Conservation (phyloP, 1,140 invertebrate genomes). For the Asobara japonica region DNA sequence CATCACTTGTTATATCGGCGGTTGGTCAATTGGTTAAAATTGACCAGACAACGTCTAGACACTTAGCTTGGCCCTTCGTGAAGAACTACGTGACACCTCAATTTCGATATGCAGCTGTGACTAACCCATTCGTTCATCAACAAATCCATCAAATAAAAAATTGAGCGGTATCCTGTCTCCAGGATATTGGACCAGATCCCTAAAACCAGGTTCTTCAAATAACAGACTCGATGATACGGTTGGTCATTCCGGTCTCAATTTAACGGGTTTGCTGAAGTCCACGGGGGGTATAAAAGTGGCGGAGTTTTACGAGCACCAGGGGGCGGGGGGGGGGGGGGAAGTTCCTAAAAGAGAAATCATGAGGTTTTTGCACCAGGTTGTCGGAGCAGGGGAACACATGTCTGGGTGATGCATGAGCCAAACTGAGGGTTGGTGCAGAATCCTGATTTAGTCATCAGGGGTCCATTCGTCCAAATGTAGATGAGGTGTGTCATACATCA, state of each 20-base stretch:
- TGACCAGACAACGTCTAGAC: constrained; percentile 60
- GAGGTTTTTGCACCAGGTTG: background rate
- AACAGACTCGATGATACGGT: constrained; percentile 35
- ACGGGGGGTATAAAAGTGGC: constrained; percentile 51
- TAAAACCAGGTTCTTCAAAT: too few relatives aligned
- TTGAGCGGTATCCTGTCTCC: background rate
- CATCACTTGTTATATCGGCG: constrained; percentile 47
- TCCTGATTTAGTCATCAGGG: background rate
- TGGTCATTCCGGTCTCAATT: constrained; percentile 56
- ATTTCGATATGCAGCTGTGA: background rate
- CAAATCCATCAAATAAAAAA: background rate
- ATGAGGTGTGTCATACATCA: background rate
- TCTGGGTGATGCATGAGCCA: background rate
- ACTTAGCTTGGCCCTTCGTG: constrained; percentile 7
- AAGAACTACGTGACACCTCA: background rate
- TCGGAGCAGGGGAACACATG: background rate
- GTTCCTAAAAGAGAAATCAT: background rate
- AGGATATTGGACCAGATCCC: too few relatives aligned
- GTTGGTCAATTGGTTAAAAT: constrained; percentile 56
- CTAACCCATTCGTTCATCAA: background rate
- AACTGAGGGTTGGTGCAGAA: background rate
- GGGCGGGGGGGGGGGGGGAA: too few relatives aligned
- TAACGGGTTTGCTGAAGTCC: constrained; percentile 59
- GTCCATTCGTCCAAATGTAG: background rate
- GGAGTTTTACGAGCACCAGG: constrained; percentile 25